Conservation (phyloP, 2,888 invertebrate species). For the Hermodice carunculata region DNA sequence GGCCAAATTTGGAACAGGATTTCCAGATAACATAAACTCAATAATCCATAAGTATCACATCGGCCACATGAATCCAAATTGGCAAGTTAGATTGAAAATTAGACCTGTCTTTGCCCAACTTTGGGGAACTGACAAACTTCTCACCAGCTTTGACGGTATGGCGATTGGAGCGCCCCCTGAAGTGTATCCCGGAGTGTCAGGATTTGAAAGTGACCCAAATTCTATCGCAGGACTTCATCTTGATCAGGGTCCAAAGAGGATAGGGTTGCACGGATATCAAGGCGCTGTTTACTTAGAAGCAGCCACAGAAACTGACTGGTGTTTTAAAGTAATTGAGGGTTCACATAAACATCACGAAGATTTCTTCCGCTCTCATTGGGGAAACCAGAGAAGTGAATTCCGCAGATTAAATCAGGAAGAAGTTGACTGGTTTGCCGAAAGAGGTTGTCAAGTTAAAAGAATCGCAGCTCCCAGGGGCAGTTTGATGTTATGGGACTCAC, state of each 20-base stretch:
- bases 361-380: constrained; percentile 32
- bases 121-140: constrained; percentile 57
- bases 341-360: constrained; percentile 44
- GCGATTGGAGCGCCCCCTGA: constrained; percentile 61
- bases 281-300: constrained; percentile 53
- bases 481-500: constrained; percentile 61
- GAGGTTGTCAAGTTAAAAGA: constrained; percentile 45
- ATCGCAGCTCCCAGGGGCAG: constrained; percentile 58
- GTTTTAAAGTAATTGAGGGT: constrained; percentile 36
- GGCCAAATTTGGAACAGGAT: constrained; percentile 40
- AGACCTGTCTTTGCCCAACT: constrained; percentile 55
- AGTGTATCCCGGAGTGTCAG: too few species aligned
- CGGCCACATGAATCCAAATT: constrained; percentile 52
- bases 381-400: too few species aligned
- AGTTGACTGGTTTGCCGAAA: constrained; percentile 41
- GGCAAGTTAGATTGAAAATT: constrained; percentile 50
- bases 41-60: constrained; percentile 53
- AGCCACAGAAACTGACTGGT: constrained; percentile 43
- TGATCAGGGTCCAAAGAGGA: constrained; percentile 50
- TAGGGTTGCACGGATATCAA: constrained; percentile 61
- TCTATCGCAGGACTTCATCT: constrained; percentile 48
- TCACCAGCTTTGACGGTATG: constrained; percentile 56
- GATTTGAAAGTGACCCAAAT: constrained; percentile 46
- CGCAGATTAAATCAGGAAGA: constrained; percentile 42
- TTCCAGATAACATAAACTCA: constrained; percentile 42